These are phyloP conservation scores for Aselliscus stoliczkanus DNA, from an alignment of 2,797 vertebrate species.

Conservation along the genomic window DNA sequence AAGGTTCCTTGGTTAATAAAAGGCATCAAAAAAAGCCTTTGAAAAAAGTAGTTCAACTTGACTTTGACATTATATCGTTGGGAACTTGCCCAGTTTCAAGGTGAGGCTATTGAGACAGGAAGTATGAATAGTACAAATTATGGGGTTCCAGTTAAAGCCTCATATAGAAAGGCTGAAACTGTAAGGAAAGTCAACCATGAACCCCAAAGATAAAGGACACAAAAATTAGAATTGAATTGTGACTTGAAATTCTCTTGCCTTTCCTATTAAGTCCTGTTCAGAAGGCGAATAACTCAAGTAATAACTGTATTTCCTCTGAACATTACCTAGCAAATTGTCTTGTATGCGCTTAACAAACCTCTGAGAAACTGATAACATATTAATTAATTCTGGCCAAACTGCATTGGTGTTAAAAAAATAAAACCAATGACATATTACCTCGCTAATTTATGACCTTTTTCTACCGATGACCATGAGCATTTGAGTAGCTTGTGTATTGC, in stretches of 20 bases:
- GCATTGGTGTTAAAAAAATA: neutral
- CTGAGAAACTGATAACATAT: neutral
- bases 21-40: constrained; percentile 13
- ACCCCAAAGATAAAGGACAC: neutral
- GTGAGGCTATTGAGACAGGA: constrained; percentile 30
- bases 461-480: neutral
- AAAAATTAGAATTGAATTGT: neutral
- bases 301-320: neutral
- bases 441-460: neutral
- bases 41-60: constrained; percentile 47
- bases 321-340: neutral
- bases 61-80: constrained; percentile 41
- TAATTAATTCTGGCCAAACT: neutral
- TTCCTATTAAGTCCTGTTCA: neutral
- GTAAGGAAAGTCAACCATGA: neutral
- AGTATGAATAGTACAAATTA: neutral
- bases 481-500: neutral
- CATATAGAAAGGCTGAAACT: neutral
- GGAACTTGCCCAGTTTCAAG: constrained; percentile 42
- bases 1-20: constrained; percentile 42
- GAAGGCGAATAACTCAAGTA: neutral
- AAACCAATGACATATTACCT: neutral
- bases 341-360: neutral
- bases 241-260: neutral
- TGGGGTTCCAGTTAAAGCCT: neutral